These are phyloP conservation scores for Eucera pruinosa DNA, from an alignment of 2,888 invertebrate species.

Conservation along the genomic window DNA sequence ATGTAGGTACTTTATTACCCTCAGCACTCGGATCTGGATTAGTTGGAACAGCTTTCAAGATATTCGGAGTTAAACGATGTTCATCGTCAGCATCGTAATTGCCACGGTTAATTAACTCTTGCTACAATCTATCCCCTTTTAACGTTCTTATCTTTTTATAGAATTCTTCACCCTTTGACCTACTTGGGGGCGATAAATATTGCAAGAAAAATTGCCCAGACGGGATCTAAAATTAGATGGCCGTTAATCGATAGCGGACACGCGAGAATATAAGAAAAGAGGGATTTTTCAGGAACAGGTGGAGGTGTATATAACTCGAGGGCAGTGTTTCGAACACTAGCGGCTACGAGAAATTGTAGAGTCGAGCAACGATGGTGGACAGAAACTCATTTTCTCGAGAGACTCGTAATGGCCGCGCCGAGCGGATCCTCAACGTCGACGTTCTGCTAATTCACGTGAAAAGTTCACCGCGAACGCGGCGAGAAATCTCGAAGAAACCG, in stretches of 20 bases:
- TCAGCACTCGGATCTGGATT: neutral
- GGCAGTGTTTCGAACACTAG: neutral
- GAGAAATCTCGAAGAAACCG: constrained; percentile 6
- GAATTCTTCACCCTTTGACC: neutral
- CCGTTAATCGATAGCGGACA: neutral
- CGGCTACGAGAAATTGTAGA: constrained; percentile 18
- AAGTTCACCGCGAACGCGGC: neutral
- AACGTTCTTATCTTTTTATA: neutral
- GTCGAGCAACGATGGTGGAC: neutral
- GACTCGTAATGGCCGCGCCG: constrained; percentile 14
- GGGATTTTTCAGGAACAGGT: neutral
- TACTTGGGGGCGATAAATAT: neutral
- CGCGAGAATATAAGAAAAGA: neutral
- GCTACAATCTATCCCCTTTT: neutral
- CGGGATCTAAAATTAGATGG: neutral
- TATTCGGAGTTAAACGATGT: neutral
- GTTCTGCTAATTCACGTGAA: constrained; percentile 2
- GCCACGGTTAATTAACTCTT: neutral
- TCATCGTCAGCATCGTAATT: neutral
- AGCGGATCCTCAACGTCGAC: neutral
- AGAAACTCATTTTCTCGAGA: constrained; percentile 49
- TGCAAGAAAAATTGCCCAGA: neutral
- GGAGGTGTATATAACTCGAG: no score
- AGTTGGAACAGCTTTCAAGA: neutral
- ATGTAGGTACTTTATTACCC: constrained; percentile 1